Evolutionary conservation across 2,113 vertebrate genomes (phyloP).

Genomic region (Echinops telfairi): DNA sequence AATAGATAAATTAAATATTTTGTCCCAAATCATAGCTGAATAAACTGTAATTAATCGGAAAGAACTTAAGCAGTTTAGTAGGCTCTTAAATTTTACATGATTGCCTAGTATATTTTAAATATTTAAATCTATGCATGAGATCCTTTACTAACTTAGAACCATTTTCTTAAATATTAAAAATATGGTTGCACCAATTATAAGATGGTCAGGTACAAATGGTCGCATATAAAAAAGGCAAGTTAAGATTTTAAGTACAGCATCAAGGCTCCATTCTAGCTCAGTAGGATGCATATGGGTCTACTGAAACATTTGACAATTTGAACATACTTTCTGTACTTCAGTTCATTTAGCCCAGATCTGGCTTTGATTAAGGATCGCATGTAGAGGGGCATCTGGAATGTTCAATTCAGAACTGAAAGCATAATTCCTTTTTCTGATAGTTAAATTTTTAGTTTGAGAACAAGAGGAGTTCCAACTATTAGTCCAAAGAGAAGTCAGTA

Average conservation of each 20-base stretch:
- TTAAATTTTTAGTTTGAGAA: constrained; percentile 42
- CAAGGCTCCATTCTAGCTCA: constrained; percentile 16
- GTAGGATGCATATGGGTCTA: constrained; percentile 37
- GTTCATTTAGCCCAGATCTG: constrained; percentile 63
- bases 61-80: background rate
- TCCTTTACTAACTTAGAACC: background rate
- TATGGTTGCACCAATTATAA: background rate
- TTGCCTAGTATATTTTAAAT: constrained; percentile 6
- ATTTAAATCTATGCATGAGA: background rate
- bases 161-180: constrained; percentile 48
- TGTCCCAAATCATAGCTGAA: background rate
- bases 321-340: constrained; percentile 52
- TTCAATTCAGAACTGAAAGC: constrained; percentile 41
- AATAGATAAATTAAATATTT: background rate
- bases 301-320: constrained; percentile 63
- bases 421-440: constrained; percentile 60
- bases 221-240: constrained; percentile 17
- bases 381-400: constrained; percentile 57
- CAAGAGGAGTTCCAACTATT: constrained; percentile 50
- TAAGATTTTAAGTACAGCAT: constrained; percentile 59
- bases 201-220: background rate
- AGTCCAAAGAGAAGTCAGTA: constrained; percentile 51
- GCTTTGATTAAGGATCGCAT: constrained; percentile 49
- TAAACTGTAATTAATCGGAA: constrained; percentile 44
- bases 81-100: background rate